Evolutionary conservation across 2,888 invertebrate genomes (phyloP), one percentile per base, ranked within the genome.

Genomic region (Acanthopleura granulata): DNA sequence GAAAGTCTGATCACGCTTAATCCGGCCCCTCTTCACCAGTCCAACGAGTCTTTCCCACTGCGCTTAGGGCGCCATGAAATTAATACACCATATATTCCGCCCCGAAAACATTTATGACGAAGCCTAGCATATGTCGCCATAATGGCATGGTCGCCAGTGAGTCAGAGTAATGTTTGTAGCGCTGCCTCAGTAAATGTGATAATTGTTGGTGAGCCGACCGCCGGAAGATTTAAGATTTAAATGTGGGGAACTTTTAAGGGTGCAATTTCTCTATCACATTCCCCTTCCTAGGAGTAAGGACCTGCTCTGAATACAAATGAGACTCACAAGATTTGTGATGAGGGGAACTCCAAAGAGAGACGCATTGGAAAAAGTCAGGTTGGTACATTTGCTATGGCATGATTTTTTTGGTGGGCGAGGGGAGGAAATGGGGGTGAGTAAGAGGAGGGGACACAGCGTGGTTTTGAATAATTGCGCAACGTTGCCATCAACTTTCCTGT

Each of bases 291-390:
- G 4, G 57, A 57, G 22, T 57, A 6, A 66, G 29, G 25, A 27
- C 66, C 66, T 66, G 66, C 29, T 14, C 25, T 3, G 66, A 66
- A 66, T 66, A 16, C 66, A 16, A 66, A 66, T 66, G 66, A 66
- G 29, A 57, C 40, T 9, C 40, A 6, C 40, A 6, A 9, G 4
- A 40, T 40, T 40, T 40, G 40, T 40, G 40, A 9, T 6, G 3
- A 40, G 40, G n/a, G 40, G 40, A 40, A 40, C 40, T 40, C 40
- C 3, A 40, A 40, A 40, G 40, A 40, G 40, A 40, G 9, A 9
- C 9, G 4, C 40, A 40, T 9, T 40, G 4, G 40, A 40, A 40
- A 40, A 40, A 40, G 40, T 40, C 40, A 9, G 40, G 3, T 40
- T 40, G 40, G 40, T 40, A 40, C 40, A 40, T 40, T 40, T 40